Percentiles rank a stretch among this genome's conserved stretches.
phyloP scores from a whole-genome alignment of 2,888 invertebrate genomes.

The Ophonus ardosiacus region DNA sequence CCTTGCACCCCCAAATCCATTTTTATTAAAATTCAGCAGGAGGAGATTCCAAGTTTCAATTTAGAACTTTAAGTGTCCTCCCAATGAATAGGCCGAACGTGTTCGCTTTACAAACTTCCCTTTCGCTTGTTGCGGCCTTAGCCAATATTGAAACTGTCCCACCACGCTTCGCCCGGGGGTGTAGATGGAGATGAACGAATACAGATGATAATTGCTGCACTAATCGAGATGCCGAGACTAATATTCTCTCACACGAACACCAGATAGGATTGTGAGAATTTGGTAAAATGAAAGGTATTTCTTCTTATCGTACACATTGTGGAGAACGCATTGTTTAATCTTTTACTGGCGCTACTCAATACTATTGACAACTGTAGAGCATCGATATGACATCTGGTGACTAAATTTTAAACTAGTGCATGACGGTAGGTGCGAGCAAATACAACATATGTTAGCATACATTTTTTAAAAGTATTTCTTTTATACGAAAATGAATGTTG shows the following conservation, averaged over 20 bases:
- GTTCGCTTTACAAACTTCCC: conserved; percentile 31
- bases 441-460: too few species aligned
- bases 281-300: not conserved
- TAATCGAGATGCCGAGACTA: conserved; percentile 48
- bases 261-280: not conserved
- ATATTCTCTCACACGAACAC: conserved; percentile 32
- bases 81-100: conserved; percentile 28
- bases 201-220: conserved; percentile 21
- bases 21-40: conserved; percentile 23
- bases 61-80: conserved; percentile 30
- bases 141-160: conserved; percentile 34
- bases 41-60: conserved; percentile 12
- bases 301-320: not conserved
- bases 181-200: not conserved
- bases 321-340: not conserved
- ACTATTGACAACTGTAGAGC: too few species aligned
- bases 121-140: conserved; percentile 17
- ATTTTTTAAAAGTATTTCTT: too few species aligned
- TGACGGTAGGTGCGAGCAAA: too few species aligned
- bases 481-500: too few species aligned
- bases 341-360: too few species aligned
- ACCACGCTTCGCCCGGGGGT: not conserved
- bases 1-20: not conserved
- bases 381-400: too few species aligned
- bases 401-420: too few species aligned